Percentiles rank a stretch among this genome's conserved stretches.
phyloP scores from a whole-genome alignment of 2,113 vertebrate species.

The Glaucomys volans region DNA sequence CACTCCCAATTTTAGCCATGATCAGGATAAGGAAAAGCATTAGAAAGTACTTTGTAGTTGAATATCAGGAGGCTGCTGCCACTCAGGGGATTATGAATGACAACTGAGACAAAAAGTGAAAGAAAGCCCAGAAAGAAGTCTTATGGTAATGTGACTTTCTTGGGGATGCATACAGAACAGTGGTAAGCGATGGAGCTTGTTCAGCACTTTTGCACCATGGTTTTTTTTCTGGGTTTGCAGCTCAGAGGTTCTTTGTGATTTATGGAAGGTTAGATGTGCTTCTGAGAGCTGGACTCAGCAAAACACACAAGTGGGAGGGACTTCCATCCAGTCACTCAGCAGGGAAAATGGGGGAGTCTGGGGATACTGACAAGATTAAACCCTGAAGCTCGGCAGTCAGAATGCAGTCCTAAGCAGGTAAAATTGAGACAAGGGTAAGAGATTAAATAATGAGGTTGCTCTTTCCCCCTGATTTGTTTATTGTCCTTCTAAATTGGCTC shows the following conservation, averaged over 20 bases:
- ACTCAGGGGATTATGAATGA: not conserved
- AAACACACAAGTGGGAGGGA: not conserved
- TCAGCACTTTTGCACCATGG: not conserved
- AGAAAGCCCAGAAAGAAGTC: not conserved
- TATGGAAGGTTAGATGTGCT: not conserved
- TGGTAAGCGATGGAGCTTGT: not conserved
- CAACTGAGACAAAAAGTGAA: not conserved
- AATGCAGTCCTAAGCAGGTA: not conserved
- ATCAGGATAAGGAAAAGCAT: not conserved
- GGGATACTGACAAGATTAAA: not conserved
- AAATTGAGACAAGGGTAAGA: not conserved
- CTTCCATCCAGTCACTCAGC: not conserved
- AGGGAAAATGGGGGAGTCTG: not conserved
- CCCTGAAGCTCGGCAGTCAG: not conserved
- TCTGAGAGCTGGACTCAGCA: not conserved
- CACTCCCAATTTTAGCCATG: not conserved
- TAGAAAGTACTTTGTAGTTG: not conserved
- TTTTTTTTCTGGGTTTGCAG: not conserved
- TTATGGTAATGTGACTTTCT: not conserved
- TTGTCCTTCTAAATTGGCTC: not conserved
- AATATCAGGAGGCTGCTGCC: not conserved
- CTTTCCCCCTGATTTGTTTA: not conserved
- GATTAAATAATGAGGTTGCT: not conserved
- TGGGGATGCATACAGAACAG: not conserved
- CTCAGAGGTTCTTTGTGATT: not conserved